Base-by-base conservation (phyloP, 2,113 vertebrate species). In the Struthidea cinerea region DNA sequence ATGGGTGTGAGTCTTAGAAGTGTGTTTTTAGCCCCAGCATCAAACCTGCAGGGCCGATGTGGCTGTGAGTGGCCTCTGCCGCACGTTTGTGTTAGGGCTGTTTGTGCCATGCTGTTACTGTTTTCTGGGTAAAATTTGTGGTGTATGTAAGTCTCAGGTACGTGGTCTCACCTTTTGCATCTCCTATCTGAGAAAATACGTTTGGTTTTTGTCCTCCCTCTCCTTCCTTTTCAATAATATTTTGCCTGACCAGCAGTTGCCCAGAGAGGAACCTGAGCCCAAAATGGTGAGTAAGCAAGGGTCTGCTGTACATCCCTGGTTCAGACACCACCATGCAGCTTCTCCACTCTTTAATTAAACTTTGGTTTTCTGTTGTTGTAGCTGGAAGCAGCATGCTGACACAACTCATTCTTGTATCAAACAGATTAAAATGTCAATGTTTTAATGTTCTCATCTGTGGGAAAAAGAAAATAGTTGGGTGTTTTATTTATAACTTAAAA, bases 401-500 rank as follows among this genome's bases (percentile, higher is more conserved):
- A 98, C 97, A 98, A 97, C 97, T 98, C 96, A 93, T 93, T 98
- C 97, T 97, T 98, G 97, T 98, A 97, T 93, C 95, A 95, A 98
- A 97, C 95, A 97, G 97, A 98, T 98, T 97, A 98, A 98, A 98
- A 98, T 98, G 96, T 98, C 97, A 97, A 90, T 97, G 95, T 97
- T 98, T 97, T 97, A 98, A 96, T 97, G 96, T 97, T 98, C 96
- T 97, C 95, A 91, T 97, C 96, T 98, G 97, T 98, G 96, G 97
- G 97, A 97, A 98, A 98, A 97, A 96, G 96, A 98, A 98, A 97
- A 97, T 97, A 97, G 97, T 97, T 96, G 93, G 89, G 57, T 95
- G 96, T 95, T 98, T 98, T 98, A 98, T 98, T 98, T 98, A 96
- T 98, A 98, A 97, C 96, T 98, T 97, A 41, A 95, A 91, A 90